These are phyloP conservation scores for Ophonus ardosiacus DNA, from an alignment of 2,888 invertebrate genomes.

Conservation along the genomic window DNA sequence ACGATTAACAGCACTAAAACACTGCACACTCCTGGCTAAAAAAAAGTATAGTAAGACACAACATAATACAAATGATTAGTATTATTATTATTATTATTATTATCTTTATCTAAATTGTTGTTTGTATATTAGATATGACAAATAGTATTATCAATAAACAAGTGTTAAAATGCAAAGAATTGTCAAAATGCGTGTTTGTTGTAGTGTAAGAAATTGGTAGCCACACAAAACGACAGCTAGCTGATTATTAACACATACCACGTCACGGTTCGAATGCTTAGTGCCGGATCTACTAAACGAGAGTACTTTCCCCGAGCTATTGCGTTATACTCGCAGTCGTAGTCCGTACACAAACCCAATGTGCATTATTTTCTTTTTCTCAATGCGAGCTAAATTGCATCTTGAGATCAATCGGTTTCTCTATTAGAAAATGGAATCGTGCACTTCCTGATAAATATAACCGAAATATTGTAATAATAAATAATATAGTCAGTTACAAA, in stretches of 20 bases:
- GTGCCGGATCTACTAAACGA: slow-evolving; percentile 58
- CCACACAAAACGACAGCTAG: slow-evolving; percentile 45
- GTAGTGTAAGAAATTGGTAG: neutral
- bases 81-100: no score
- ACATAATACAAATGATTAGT: no score
- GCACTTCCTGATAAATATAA: neutral
- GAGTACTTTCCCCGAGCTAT: slow-evolving; percentile 56
- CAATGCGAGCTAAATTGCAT: slow-evolving; percentile 2
- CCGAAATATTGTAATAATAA: no score
- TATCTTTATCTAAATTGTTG: no score
- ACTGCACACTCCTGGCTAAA: no score
- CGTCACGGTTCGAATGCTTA: slow-evolving; percentile 56
- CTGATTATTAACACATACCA: slow-evolving; percentile 60
- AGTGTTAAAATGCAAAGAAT: no score
- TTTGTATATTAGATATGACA: no score
- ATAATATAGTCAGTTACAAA: no score
- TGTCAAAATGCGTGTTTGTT: no score
- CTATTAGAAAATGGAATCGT: neutral
- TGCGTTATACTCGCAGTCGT: slow-evolving; percentile 22
- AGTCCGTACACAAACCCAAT: neutral
- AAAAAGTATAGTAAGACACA: no score
- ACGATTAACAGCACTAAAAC: no score
- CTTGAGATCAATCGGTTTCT: neutral
- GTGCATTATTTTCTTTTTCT: slow-evolving; percentile 44
- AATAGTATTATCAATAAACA: no score